These are phyloP conservation scores for Stictonetta naevosa DNA, from an alignment of 2,113 vertebrate genomes.

Conservation along the genomic window DNA sequence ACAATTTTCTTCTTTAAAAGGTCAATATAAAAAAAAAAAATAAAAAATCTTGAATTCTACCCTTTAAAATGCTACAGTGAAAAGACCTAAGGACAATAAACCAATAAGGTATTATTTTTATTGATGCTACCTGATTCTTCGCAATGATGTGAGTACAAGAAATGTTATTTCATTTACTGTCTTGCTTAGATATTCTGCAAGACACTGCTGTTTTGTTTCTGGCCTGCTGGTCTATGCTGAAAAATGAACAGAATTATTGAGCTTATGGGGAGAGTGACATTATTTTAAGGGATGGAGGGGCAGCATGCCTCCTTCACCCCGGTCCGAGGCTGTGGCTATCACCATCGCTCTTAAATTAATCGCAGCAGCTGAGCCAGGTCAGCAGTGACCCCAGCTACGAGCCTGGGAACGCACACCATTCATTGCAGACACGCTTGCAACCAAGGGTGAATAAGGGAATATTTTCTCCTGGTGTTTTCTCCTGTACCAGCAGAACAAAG, in stretches of 20 bases:
- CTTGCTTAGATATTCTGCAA: background rate
- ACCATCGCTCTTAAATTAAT: background rate
- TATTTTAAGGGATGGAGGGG: background rate
- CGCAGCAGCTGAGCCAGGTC: background rate
- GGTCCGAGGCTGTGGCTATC: background rate
- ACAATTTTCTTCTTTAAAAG: background rate
- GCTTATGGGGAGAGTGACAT: background rate
- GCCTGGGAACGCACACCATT: background rate
- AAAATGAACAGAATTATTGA: conserved; percentile 1
- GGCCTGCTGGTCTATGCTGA: background rate
- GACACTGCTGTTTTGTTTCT: background rate
- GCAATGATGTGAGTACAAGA: background rate
- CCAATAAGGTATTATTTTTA: background rate
- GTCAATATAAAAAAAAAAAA: background rate
- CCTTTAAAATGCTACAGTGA: background rate
- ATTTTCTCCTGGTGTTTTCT: background rate
- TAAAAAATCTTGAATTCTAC: accelerated
- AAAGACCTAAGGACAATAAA: background rate
- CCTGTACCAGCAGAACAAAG: background rate
- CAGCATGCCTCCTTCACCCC: background rate
- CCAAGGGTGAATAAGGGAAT: background rate
- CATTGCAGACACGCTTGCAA: background rate
- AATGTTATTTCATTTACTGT: background rate
- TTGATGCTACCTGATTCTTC: background rate
- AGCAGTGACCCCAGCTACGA: background rate